These are phyloP conservation scores for Copidosoma floridanum DNA, from an alignment of 1,140 invertebrate species.

Conservation along the genomic window DNA sequence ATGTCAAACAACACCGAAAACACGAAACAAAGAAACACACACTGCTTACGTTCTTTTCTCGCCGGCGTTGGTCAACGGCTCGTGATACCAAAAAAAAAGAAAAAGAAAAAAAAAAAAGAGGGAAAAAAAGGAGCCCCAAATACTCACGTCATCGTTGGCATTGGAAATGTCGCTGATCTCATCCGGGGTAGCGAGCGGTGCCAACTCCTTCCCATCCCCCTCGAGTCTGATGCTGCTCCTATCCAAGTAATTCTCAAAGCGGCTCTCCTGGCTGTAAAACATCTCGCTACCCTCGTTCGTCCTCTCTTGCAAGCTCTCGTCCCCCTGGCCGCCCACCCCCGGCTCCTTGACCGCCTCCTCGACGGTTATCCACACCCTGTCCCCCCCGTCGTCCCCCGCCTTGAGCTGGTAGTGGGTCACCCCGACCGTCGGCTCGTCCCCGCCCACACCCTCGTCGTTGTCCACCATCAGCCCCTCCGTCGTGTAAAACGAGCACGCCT, in stretches of 20 bases:
- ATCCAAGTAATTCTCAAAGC: slow-evolving; percentile 18
- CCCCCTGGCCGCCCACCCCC: background rate
- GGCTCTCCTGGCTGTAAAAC: slow-evolving; percentile 6
- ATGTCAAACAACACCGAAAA: background rate
- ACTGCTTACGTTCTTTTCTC: too few relatives aligned
- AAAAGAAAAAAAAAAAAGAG: too few relatives aligned
- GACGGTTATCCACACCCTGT: slow-evolving; percentile 32
- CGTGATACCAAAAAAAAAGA: too few relatives aligned
- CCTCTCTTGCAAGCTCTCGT: slow-evolving; percentile 10
- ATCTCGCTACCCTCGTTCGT: slow-evolving; percentile 9
- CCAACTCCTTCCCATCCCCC: slow-evolving; percentile 21
- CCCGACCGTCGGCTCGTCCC: background rate
- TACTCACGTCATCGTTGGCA: slow-evolving; percentile 48
- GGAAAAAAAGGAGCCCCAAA: too few relatives aligned
- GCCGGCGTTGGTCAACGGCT: too few relatives aligned
- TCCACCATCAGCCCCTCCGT: slow-evolving; percentile 7
- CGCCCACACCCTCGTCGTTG: background rate
- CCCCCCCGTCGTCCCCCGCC: background rate
- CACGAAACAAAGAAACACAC: background rate
- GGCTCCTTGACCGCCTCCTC: slow-evolving; percentile 30
- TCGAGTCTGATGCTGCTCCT: slow-evolving; percentile 13
- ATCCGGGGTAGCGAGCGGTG: slow-evolving; percentile 42
- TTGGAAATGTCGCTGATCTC: slow-evolving; percentile 46
- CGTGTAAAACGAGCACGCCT: slow-evolving; percentile 33
- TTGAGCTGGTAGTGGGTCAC: slow-evolving; percentile 7